These are phyloP conservation scores for Pseudochaenichthys georgianus DNA, from an alignment of 2,797 vertebrate species.

Conservation along the genomic window DNA sequence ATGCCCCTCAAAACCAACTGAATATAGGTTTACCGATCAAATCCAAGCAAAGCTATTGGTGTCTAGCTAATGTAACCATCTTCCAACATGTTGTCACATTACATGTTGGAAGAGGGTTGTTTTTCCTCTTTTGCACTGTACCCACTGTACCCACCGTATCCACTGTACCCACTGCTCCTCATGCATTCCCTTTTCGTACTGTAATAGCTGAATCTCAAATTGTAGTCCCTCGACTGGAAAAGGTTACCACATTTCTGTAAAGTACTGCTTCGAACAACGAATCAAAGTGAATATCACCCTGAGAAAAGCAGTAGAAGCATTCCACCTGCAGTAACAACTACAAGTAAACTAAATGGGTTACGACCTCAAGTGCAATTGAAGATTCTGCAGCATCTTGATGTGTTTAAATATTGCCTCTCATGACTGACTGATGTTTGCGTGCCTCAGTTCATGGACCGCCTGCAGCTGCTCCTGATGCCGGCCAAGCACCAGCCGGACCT, in stretches of 20 bases:
- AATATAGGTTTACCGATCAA: background rate
- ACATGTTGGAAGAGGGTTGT: background rate
- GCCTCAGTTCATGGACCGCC: slow-evolving; percentile 95
- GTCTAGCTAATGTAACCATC: background rate
- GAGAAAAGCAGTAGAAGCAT: too few species aligned
- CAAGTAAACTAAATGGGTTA: background rate
- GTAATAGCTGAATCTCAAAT: too few species aligned
- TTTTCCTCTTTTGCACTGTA: background rate
- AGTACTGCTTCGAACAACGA: too few species aligned
- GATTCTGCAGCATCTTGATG: background rate
- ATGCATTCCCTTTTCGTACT: too few species aligned
- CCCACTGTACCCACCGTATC: too few species aligned
- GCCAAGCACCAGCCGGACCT: slow-evolving; percentile 98
- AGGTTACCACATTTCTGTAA: too few species aligned
- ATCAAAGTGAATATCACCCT: too few species aligned
- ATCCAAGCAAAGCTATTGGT: background rate
- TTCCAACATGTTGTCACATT: background rate
- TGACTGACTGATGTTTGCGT: slow-evolving; percentile 1
- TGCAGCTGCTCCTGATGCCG: slow-evolving; percentile 97
- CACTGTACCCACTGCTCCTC: too few species aligned
- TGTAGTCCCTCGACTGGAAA: too few species aligned
- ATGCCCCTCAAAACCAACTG: background rate
- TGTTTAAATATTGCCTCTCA: background rate
- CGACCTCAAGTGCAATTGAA: background rate
- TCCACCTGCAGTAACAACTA: too few species aligned